phyloP scores from a whole-genome alignment of 1,140 invertebrate genomes.

The Heliconius eleuchia region DNA sequence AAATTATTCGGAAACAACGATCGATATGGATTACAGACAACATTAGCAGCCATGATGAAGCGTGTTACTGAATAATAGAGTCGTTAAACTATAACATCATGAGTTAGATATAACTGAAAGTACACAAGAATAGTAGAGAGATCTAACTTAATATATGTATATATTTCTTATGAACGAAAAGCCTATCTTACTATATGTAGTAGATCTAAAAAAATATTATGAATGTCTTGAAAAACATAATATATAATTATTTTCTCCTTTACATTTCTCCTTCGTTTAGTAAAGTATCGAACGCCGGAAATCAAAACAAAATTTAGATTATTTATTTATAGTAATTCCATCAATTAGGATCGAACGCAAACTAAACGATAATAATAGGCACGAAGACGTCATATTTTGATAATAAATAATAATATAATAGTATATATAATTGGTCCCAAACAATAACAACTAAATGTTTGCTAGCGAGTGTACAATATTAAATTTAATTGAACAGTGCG shows the following conservation, averaged over 20 bases:
- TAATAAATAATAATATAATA: background rate
- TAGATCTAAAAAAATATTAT: too few species aligned
- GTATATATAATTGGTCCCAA: background rate
- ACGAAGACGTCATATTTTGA: too few species aligned
- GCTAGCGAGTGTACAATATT: slow-evolving; percentile 17
- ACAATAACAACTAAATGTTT: background rate
- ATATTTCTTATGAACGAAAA: background rate
- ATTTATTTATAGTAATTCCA: too few species aligned
- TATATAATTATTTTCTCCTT: too few species aligned
- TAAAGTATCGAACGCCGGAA: too few species aligned
- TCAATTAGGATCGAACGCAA: too few species aligned
- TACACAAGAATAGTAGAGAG: background rate
- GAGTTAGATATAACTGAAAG: background rate
- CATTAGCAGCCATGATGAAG: slow-evolving; percentile 6
- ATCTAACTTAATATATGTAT: background rate
- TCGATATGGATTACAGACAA: background rate
- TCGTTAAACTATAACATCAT: background rate
- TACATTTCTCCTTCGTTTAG: too few species aligned
- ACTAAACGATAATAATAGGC: too few species aligned
- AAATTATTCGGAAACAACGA: background rate
- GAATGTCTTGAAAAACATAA: too few species aligned
- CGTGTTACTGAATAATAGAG: background rate
- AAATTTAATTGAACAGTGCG: slow-evolving; percentile 26
- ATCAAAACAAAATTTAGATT: too few species aligned
- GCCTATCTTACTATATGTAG: too few species aligned